These are phyloP conservation scores for Recurvirostra avosetta DNA, from an alignment of 2,113 vertebrate species.

Conservation along the genomic window DNA sequence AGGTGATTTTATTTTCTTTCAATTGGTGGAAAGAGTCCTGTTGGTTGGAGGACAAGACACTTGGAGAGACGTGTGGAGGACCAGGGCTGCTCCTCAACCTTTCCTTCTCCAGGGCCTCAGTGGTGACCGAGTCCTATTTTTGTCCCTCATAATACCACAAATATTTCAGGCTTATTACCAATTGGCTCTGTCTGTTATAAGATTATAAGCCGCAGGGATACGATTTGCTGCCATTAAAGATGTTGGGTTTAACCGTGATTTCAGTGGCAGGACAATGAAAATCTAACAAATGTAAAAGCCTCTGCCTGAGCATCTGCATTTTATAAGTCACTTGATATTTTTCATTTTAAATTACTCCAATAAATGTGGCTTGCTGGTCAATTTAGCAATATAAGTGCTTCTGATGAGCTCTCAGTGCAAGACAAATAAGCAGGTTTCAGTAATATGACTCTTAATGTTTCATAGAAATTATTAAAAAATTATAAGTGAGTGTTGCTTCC, in stretches of 20 bases:
- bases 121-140: not conserved
- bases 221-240: not conserved
- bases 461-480: conserved; percentile 18
- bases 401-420: not conserved
- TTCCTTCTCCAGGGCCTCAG: not conserved
- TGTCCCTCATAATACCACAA: not conserved
- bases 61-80: accelerated
- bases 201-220: not conserved
- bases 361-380: conserved; percentile 12
- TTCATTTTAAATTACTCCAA: not conserved
- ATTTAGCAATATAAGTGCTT: conserved; percentile 3
- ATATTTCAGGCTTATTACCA: not conserved
- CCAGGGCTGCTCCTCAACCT: not conserved
- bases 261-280: not conserved
- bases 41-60: not conserved
- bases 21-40: not conserved
- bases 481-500: not conserved
- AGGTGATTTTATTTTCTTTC: not conserved
- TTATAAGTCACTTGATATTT: not conserved
- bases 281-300: not conserved
- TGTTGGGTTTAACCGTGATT: not conserved
- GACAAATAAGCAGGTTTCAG: not conserved
- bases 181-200: not conserved
- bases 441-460: not conserved
- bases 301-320: not conserved